A percentile compares a stretch with the other conserved stretches of the same genome.
phyloP scores from a whole-genome alignment of 2,888 invertebrate species.

The Drosophila tanythrix region DNA sequence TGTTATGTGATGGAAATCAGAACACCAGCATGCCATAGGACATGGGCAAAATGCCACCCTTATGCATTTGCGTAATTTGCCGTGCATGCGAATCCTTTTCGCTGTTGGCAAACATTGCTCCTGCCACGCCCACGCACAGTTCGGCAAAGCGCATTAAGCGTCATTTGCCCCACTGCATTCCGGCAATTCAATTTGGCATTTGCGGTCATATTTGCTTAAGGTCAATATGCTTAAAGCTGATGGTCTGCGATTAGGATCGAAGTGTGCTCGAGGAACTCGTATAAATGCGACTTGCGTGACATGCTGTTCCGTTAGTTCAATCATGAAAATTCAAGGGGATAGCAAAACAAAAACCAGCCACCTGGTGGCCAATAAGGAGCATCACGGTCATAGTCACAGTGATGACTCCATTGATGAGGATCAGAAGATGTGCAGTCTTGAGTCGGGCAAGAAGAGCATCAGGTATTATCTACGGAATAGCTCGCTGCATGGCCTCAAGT shows the following conservation, averaged over 20 bases:
- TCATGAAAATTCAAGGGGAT: constrained; percentile 55
- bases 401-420: constrained; percentile 43
- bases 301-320: constrained; percentile 33
- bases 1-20: not conserved
- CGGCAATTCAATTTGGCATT: constrained; percentile 61
- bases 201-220: constrained; percentile 59
- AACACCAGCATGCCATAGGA: not conserved
- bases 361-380: constrained; percentile 8
- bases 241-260: constrained; percentile 61
- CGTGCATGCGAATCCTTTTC: constrained; percentile 4
- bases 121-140: constrained; percentile 27
- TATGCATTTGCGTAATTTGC: constrained; percentile 38
- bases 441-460: constrained; percentile 83
- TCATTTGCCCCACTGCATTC: constrained; percentile 34
- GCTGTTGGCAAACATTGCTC: constrained; percentile 40
- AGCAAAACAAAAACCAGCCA: constrained; percentile 13
- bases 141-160: constrained; percentile 41
- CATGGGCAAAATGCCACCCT: constrained; percentile 15
- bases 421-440: constrained; percentile 61
- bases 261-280: constrained; percentile 24
- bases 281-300: constrained; percentile 47
- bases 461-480: constrained; percentile 89
- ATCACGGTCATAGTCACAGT: constrained; percentile 15
- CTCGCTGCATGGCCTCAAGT: constrained; percentile 91
- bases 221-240: constrained; percentile 80